Evolutionary conservation across 2,888 invertebrate genomes (phyloP), one percentile per base, ranked within the genome.

Genomic region (Troides aeacus): DNA sequence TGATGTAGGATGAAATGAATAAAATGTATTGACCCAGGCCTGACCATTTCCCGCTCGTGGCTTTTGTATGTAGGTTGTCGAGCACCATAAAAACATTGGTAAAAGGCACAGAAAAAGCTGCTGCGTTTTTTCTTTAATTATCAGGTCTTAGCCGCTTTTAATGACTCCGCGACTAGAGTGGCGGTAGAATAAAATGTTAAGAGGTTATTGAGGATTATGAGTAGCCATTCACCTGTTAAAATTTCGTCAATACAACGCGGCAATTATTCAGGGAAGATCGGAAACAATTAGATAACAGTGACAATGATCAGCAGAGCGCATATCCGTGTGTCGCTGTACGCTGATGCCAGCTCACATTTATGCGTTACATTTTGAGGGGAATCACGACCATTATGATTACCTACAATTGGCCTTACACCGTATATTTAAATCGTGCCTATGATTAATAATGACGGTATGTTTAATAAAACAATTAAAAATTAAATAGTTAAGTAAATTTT

Each of bases 281-380:
- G 92, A 92, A 92, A 90, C 89, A 92, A 92, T 92, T 92, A 92
- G 89, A 86, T 84, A 84, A 84, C 89, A 85, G 87, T 86, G 89
- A 87, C 90, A 88, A 85, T 89, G 91, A 85, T 79, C 92, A 91
- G 80, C 89, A 83, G 87, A 90, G 88, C 92, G 92, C 83, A 90
- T 78, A 87, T 91, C 92, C 92, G 90, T 79, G 81, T 81, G 80
- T 79, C 79, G 80, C 76, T 80, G 75, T 88, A 86, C 82, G 87
- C 89, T 83, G 85, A 85, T 88, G 86, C 81, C 81, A 79, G 77
- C 78, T 83, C 80, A 85, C 82, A 61, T 73, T 72, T 60, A 39
- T 62, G 64, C 64, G 64, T 18, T 62, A 84, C 83, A 83, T 84
- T 81, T 71, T 69, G 23, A 62, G 65, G 69, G 65, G 57, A 64